Evolutionary conservation across 37 sponge, comb jelly and placozoan species (phyloP).

Genomic region (Theonella swinhoei): DNA sequence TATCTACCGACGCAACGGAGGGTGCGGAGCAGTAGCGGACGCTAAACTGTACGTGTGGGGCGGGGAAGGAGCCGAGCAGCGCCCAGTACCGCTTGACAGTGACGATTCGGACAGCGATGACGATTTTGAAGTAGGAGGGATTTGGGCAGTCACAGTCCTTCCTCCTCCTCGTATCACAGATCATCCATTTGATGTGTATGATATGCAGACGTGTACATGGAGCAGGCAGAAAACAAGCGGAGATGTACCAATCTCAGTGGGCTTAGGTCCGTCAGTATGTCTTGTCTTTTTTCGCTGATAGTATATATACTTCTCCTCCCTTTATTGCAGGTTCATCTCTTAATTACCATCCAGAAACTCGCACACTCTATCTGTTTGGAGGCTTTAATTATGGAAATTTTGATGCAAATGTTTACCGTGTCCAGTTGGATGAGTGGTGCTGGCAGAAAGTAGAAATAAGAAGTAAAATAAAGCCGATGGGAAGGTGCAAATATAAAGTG

Average conservation of each 20-base stretch:
- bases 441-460: slow-evolving; percentile 34
- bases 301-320: no score
- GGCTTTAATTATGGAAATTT: slow-evolving; percentile 56
- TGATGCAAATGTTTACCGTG: slow-evolving; percentile 45
- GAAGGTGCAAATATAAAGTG: no score
- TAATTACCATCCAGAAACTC: neutral
- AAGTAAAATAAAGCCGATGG: neutral
- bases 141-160: slow-evolving; percentile 4
- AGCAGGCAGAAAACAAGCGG: slow-evolving; percentile 32
- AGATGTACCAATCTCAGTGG: slow-evolving; percentile 46
- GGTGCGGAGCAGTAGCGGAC: slow-evolving; percentile 49
- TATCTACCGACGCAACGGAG: slow-evolving; percentile 41
- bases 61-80: slow-evolving; percentile 24
- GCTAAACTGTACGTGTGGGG: slow-evolving; percentile 69
- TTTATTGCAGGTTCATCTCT: slow-evolving; percentile 30
- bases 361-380: slow-evolving; percentile 52
- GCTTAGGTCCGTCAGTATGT: no score
- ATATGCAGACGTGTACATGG: slow-evolving; percentile 30
- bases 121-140: neutral
- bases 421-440: slow-evolving; percentile 17
- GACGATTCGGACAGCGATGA: slow-evolving; percentile 14
- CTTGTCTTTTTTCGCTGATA: no score
- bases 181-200: slow-evolving; percentile 60
- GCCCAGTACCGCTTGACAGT: neutral
- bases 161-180: neutral